Percentiles rank a stretch among this genome's conserved stretches.
Conservation (phyloP, 2,797 vertebrate genomes). For the Peromyscus eremicus region DNA sequence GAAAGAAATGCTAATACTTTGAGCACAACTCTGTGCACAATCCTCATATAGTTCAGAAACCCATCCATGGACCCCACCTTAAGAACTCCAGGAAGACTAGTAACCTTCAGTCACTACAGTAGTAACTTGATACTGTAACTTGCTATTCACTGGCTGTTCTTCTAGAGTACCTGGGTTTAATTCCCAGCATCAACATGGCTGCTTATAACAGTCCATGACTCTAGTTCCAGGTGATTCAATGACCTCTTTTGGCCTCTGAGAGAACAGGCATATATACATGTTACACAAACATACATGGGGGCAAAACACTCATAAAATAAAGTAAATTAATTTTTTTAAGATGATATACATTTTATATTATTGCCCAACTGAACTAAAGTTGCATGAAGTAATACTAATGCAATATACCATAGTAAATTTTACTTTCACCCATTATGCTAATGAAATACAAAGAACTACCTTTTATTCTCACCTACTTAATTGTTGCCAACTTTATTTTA, state of each 20-base stretch:
- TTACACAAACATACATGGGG: not conserved
- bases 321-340: not conserved
- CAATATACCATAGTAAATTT: not conserved
- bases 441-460: not conserved
- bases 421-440: not conserved
- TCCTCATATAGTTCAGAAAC: not conserved
- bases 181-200: not conserved
- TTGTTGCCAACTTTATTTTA: slow-evolving; percentile 15
- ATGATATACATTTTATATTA: not conserved
- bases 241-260: not conserved
- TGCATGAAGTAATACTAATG: not conserved
- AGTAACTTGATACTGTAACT: too few species aligned
- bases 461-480: not conserved
- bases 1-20: not conserved
- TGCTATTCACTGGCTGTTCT: too few species aligned
- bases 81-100: not conserved
- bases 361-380: not conserved
- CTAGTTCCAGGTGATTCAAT: not conserved
- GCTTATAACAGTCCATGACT: not conserved
- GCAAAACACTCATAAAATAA: not conserved
- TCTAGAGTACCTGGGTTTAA: not conserved
- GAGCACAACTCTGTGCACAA: accelerated
- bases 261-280: not conserved
- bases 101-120: not conserved
- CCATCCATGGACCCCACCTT: not conserved